A percentile compares a stretch with the other conserved stretches of the same genome.
Conservation (phyloP, 2,797 vertebrate genomes). For the Distichodus sexfasciatus region DNA sequence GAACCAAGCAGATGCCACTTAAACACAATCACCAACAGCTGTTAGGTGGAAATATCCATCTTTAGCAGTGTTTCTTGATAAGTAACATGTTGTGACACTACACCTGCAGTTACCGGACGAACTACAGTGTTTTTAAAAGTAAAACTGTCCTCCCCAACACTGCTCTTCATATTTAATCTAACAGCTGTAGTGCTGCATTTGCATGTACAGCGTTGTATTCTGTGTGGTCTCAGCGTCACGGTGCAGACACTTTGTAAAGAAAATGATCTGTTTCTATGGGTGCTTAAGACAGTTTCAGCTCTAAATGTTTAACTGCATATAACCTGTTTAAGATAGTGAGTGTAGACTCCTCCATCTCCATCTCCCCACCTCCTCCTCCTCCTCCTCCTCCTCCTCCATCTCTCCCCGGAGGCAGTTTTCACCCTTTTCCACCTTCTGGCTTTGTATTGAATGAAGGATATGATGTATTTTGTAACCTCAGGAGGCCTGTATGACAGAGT, state of each 20-base stretch:
- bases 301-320: constrained; percentile 70
- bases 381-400: not conserved
- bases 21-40: too few relatives aligned
- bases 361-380: constrained; percentile 17
- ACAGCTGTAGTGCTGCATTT: too few relatives aligned
- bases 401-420: not conserved
- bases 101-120: too few relatives aligned
- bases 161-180: too few relatives aligned
- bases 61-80: too few relatives aligned
- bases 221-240: constrained; percentile 63
- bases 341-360: constrained; percentile 44
- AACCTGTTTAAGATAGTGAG: constrained; percentile 64
- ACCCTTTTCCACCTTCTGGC: constrained; percentile 31
- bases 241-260: constrained; percentile 62
- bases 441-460: constrained; percentile 64
- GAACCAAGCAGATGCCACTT: too few relatives aligned
- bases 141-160: too few relatives aligned
- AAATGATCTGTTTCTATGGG: constrained; percentile 67
- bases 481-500: constrained; percentile 65
- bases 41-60: too few relatives aligned
- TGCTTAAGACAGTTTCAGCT: constrained; percentile 78
- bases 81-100: too few relatives aligned
- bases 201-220: too few relatives aligned
- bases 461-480: constrained; percentile 72
- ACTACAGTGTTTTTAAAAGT: too few relatives aligned